phyloP scores from a whole-genome alignment of 2,113 vertebrate species.

The Eolophus roseicapilla region DNA sequence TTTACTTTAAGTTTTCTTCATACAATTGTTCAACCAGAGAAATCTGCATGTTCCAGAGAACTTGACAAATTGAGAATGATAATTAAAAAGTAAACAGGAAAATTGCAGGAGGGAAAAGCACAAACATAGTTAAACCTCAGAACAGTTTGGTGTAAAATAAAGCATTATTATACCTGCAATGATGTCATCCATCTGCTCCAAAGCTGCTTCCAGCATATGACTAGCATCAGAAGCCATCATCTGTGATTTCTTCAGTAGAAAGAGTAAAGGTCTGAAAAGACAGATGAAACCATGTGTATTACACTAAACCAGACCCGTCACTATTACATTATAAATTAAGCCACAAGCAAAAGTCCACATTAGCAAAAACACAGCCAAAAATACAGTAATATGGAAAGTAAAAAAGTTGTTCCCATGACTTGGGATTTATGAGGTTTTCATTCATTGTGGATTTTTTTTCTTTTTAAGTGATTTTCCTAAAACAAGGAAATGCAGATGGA shows the following conservation, averaged over 20 bases:
- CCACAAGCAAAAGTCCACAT: neutral
- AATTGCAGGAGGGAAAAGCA: neutral
- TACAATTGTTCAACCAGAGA: neutral
- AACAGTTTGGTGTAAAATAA: neutral
- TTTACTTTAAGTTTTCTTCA: neutral
- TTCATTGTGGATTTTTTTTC: neutral
- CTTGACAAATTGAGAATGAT: neutral
- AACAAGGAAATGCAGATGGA: neutral
- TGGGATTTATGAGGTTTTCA: neutral
- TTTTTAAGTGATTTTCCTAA: neutral
- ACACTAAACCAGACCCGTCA: neutral
- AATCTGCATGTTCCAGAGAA: neutral
- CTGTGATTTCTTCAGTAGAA: neutral
- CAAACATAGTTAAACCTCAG: neutral
- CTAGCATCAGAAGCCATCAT: conserved; percentile 87
- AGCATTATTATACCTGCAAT: conserved; percentile 81
- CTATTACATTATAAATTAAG: neutral
- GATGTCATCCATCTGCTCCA: conserved; percentile 93
- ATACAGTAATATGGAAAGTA: neutral
- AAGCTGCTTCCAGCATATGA: conserved; percentile 85
- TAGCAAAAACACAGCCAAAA: neutral
- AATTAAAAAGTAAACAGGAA: neutral
- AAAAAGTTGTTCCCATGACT: neutral
- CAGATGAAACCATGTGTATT: neutral
- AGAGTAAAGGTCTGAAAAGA: conserved; percentile 24